A percentile compares a stretch with the other conserved stretches of the same genome.
Evolutionary conservation across 2,113 vertebrate genomes (phyloP).

Genomic region (Coryphaenoides rupestris): DNA sequence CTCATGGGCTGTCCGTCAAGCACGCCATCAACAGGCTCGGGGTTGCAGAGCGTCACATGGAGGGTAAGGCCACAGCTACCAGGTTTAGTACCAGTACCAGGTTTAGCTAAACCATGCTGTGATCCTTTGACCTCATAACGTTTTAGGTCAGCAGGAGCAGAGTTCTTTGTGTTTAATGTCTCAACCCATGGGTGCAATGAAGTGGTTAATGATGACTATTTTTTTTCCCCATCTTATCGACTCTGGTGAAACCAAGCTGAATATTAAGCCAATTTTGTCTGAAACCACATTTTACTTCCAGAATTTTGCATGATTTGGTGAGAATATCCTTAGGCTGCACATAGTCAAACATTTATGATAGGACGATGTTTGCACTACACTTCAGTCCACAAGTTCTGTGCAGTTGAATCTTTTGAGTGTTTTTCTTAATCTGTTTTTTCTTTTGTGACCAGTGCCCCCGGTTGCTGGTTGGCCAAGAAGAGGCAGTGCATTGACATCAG

Average conservation of each 20-base stretch:
- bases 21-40: slow-evolving; percentile 97
- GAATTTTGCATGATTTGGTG: background rate
- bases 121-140: too few relatives aligned
- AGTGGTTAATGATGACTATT: slow-evolving; percentile 76
- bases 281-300: slow-evolving; percentile 63
- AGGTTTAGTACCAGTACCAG: too few relatives aligned
- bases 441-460: background rate
- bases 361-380: too few relatives aligned
- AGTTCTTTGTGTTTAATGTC: background rate
- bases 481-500: background rate
- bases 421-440: background rate
- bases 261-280: slow-evolving; percentile 67
- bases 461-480: background rate
- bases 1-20: slow-evolving; percentile 95
- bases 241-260: slow-evolving; percentile 65
- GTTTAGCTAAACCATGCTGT: background rate
- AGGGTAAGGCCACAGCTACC: slow-evolving; percentile 77
- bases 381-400: background rate
- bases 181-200: slow-evolving; percentile 8
- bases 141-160: background rate
- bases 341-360: too few relatives aligned
- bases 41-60: slow-evolving; percentile 96
- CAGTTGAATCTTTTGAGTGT: background rate
- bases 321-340: too few relatives aligned
- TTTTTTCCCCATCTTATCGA: slow-evolving; percentile 80